A percentile compares a stretch with the other conserved stretches of the same genome.
Conservation (phyloP, 2,888 invertebrate species). For the Drosophila nr. perissopoda region DNA sequence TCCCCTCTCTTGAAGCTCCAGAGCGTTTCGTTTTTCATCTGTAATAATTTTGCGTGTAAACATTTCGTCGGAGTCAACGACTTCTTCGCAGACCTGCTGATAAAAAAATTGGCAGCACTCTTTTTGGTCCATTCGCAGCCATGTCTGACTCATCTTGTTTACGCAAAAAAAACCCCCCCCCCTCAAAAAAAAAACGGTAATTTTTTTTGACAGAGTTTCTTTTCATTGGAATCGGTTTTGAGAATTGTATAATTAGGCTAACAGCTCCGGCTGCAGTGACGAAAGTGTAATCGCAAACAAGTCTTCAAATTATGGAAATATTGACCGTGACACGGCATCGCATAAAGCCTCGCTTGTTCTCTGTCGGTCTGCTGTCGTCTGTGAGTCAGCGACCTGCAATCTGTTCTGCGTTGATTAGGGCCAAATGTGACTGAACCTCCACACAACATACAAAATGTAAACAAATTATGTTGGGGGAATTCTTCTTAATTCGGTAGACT, state of each 20-base stretch:
- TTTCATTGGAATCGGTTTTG: slow-evolving; percentile 73
- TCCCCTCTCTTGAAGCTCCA: slow-evolving; percentile 2
- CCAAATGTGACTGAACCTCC: slow-evolving; percentile 72
- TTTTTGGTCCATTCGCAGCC: slow-evolving; percentile 28
- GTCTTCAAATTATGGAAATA: slow-evolving; percentile 67
- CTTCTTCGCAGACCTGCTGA: slow-evolving; percentile 53
- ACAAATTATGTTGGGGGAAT: slow-evolving; percentile 46
- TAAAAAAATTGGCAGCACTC: slow-evolving; percentile 28
- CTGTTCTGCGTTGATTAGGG: slow-evolving; percentile 72
- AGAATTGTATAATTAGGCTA: slow-evolving; percentile 75
- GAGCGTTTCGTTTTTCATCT: slow-evolving; percentile 69
- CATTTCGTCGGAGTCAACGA: slow-evolving; percentile 68
- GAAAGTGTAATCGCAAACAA: slow-evolving; percentile 70
- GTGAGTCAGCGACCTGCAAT: slow-evolving; percentile 60
- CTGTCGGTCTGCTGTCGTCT: slow-evolving; percentile 8
- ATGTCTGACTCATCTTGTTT: slow-evolving; percentile 59
- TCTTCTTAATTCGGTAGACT: slow-evolving; percentile 1
- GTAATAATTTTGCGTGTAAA: slow-evolving; percentile 80
- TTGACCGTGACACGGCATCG: slow-evolving; percentile 67
- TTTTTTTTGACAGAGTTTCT: slow-evolving; percentile 62
- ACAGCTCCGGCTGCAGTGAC: slow-evolving; percentile 65
- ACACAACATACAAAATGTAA: slow-evolving; percentile 47
- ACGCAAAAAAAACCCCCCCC: slow-evolving; percentile 54
- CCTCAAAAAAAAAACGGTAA: slow-evolving; percentile 27
- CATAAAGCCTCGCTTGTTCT: slow-evolving; percentile 42